These are phyloP conservation scores for Megalops atlanticus DNA, from an alignment of 2,113 vertebrate genomes.

Conservation along the genomic window DNA sequence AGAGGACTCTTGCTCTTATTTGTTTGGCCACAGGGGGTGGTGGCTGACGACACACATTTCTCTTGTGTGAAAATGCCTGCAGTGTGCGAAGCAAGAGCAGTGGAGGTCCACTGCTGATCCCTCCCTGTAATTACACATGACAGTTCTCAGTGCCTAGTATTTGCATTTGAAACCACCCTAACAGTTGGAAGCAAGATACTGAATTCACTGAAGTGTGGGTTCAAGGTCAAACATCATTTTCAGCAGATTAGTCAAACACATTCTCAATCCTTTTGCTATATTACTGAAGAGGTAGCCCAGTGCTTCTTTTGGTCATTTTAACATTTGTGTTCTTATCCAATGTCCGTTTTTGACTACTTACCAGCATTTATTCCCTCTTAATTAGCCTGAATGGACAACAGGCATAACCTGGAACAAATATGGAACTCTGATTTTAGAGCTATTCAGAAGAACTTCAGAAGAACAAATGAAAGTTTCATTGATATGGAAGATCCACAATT, in stretches of 20 bases:
- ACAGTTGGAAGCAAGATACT: conserved; percentile 29
- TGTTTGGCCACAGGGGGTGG: background rate
- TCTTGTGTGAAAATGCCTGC: too few relatives aligned
- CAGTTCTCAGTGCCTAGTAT: conserved; percentile 34
- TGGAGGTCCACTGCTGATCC: background rate
- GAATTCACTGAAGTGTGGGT: conserved; percentile 25
- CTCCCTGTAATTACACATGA: conserved; percentile 32
- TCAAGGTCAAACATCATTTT: conserved; percentile 23
- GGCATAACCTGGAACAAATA: too few relatives aligned
- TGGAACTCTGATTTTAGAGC: too few relatives aligned
- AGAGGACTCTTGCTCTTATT: background rate
- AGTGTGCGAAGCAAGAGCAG: background rate
- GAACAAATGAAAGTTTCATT: too few relatives aligned
- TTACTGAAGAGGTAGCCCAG: background rate
- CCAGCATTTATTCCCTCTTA: too few relatives aligned
- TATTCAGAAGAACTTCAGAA: too few relatives aligned
- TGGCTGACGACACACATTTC: background rate
- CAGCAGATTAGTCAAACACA: conserved; percentile 26
- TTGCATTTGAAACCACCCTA: conserved; percentile 37
- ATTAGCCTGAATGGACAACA: too few relatives aligned
- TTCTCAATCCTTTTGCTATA: background rate
- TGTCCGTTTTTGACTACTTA: too few relatives aligned
- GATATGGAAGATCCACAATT: too few relatives aligned
- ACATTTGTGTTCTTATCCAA: background rate
- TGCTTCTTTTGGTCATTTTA: background rate